Evolutionary conservation across 2,888 invertebrate genomes (phyloP).

Genomic region (Xestia xanthographa): DNA sequence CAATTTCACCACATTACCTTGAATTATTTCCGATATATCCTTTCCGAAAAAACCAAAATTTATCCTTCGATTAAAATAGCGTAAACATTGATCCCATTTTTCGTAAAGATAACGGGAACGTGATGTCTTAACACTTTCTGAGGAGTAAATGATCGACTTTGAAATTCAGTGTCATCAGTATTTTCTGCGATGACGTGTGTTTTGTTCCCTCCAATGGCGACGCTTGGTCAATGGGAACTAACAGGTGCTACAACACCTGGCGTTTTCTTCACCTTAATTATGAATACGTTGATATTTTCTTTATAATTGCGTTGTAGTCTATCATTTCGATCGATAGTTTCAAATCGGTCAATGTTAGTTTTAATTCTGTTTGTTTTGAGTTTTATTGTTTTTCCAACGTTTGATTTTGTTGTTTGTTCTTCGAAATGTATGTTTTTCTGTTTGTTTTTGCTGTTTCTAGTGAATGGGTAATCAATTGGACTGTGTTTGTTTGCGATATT

Average conservation of each 20-base stretch:
- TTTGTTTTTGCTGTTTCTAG: constrained; percentile 35
- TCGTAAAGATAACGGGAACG: constrained; percentile 45
- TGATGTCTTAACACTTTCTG: constrained; percentile 66
- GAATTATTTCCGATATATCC: constrained; percentile 42
- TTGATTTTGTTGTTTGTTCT: constrained; percentile 54
- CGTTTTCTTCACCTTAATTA: constrained; percentile 82
- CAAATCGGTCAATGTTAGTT: constrained; percentile 73
- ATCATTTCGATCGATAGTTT: constrained; percentile 74
- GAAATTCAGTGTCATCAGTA: constrained; percentile 73
- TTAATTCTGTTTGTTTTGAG: constrained; percentile 57
- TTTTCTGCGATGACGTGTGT: constrained; percentile 79
- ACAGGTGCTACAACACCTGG: constrained; percentile 78
- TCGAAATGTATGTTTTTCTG: constrained; percentile 47
- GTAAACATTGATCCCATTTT: constrained; percentile 34
- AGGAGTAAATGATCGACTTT: constrained; percentile 79
- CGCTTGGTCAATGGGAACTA: constrained; percentile 73
- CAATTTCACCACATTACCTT: constrained; percentile 53
- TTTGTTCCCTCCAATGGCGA: constrained; percentile 77
- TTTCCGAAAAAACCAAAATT: constrained; percentile 27
- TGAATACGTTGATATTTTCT: constrained; percentile 72
- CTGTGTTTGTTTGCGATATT: constrained; percentile 27
- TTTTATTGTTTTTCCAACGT: constrained; percentile 56
- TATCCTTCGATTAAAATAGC: constrained; percentile 10
- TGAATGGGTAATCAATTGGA: constrained; percentile 39
- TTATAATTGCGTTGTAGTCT: constrained; percentile 58